Evolutionary conservation across 2,888 invertebrate species (phyloP), one percentile per base, ranked within the genome.

Genomic region (Drosophila eohydei): DNA sequence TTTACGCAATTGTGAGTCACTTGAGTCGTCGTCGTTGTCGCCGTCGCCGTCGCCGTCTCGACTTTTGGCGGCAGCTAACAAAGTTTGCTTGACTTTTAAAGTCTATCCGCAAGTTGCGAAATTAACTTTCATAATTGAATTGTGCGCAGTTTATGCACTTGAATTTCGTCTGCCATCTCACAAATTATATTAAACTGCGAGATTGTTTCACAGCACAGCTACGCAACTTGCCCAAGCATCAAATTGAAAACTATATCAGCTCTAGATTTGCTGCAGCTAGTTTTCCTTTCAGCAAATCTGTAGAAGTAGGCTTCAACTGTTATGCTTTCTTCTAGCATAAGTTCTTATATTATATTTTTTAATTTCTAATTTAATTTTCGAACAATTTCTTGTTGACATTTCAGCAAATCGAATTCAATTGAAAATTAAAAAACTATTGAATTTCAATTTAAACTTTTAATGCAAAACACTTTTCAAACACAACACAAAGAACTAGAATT

Each of bases 41-140:
- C 48, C 3, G 44, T 44, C 44, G n/a, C n/a, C 4, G 12, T 81
- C 52, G 36, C 36, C 58, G 48, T 70, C 69, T 60, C 56, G 81
- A 73, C 78, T 81, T 63, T 74, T 81, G 77, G 64, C 78, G 59
- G 63, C 71, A 61, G 55, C 68, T 64, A 60, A 63, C 63, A 52
- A 70, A 71, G 62, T 74, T 78, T 65, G 59, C 44, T 40, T 63
- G 69, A 81, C 79, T 81, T 80, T 81, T 60, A 58, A 81, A 80
- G 79, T 81, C 71, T 71, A 64, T 74, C 71, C 67, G 59, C 46
- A 81, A 70, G 70, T 73, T 78, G 67, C 60, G 50, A 68, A 74
- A 78, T 78, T 63, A 81, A 80, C 78, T 81, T 81, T 81, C 68
- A 65, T 78, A 81, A 81, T 78, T 80, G 74, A 79, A 81, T 81